Evolutionary conservation across 30 jellyfish, hydroid and myxozoan genomes (phyloP), one percentile per base, ranked within the genome.

Genomic region (Chrysaora quinquecirrha): DNA sequence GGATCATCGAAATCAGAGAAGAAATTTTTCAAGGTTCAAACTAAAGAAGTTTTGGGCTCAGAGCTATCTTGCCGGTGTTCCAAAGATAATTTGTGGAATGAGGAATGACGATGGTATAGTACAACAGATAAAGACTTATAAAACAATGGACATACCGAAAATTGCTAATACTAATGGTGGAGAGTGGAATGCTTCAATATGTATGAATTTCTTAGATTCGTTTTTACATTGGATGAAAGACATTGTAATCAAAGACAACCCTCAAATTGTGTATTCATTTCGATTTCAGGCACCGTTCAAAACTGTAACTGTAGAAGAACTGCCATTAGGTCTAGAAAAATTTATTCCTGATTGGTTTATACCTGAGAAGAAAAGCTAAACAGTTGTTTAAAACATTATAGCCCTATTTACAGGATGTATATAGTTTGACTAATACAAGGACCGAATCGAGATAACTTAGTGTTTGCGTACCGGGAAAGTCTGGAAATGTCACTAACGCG

Each of bases 21-120:
- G 78, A 31, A 93, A 87, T 80, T 93, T 93, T 76, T 87, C 94
- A 16, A 68, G 89, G 63, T 93, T 86, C 83, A 93, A 93, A 72
- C 78, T 93, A 30, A 46, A 71, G 29, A 93, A 93, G 83, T 93
- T 76, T 49, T 93, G 98, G 98, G 98, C 98, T 1, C 98, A 93
- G 34, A 93, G 98, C 74, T 93, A 49, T 54, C 79, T 93, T 35
- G 97, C 95, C 34, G 98, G 98, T 18, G 83, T 93, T 0, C 98
- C 98, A 34, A 86, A 47, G 24, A 64, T 93, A n/a, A 73, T 93
- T 19, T 93, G 95, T 75, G 98, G 98, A 0, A 30, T 93, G 84
- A 81, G 98, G 23, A 90, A 93, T 50, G 98, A 93, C 47, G 75
- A 87, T 74, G 98, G 98, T 1, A 76, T 93, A 43, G 98, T 93